A percentile compares a stretch with the other conserved stretches of the same genome.
These are phyloP conservation scores for Huso huso DNA, from an alignment of 2,797 vertebrate species.

Conservation along the genomic window DNA sequence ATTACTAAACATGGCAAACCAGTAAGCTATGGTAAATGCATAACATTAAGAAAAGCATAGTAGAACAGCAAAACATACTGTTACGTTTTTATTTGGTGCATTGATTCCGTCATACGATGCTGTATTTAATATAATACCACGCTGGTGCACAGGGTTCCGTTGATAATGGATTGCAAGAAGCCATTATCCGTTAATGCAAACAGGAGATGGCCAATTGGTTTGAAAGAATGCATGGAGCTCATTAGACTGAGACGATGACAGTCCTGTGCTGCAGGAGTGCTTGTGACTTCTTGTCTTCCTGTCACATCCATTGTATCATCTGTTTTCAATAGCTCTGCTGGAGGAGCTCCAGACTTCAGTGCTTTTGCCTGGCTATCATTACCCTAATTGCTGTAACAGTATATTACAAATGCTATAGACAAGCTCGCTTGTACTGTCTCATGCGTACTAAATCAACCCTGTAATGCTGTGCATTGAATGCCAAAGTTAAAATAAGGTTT, in stretches of 20 bases:
- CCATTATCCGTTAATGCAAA: constrained; percentile 37
- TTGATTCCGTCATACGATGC: not conserved
- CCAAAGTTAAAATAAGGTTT: no score
- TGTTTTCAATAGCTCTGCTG: constrained; percentile 30
- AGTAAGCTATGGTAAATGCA: no score
- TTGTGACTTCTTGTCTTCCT: constrained; percentile 17
- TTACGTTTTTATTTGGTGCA: constrained; percentile 7
- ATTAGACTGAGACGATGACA: constrained; percentile 25
- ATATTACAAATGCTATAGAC: not conserved
- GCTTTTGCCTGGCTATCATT: constrained; percentile 17
- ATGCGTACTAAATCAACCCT: no score
- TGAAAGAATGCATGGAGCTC: constrained; percentile 34
- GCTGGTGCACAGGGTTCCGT: not conserved
- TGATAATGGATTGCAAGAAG: not conserved
- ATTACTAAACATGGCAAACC: no score
- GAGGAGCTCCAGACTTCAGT: constrained; percentile 30
- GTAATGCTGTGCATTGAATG: no score
- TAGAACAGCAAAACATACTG: not conserved
- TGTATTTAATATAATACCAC: not conserved
- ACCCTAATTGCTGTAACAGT: not conserved
- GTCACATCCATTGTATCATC: constrained; percentile 15
- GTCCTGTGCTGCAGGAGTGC: constrained; percentile 18
- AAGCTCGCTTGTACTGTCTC: no score
- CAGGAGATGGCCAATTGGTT: constrained; percentile 34
- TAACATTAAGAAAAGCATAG: not conserved